Evolutionary conservation across 23 tunicate genomes (phyloP), one percentile per base, ranked within the genome.

Genomic region (Oikopleura vanhoeffeni): DNA sequence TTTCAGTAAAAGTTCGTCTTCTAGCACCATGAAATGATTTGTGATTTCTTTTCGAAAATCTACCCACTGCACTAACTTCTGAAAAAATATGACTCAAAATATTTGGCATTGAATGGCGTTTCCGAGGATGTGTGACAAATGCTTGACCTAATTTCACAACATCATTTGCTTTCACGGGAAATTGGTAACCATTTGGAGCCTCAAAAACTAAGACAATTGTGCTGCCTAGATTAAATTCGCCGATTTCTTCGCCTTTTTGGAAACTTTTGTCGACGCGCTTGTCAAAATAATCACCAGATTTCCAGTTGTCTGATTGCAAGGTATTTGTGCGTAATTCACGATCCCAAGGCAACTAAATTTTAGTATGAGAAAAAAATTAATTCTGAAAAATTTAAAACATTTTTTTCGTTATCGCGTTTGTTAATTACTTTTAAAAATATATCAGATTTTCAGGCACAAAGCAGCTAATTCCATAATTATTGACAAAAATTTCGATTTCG

Each of bases 271-370:
- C 27, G 35, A 18, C 3, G 2, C 30, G 27, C 32, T n/a, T 18
- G 79, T 71, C 79, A 34, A 13, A 13, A 34, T 71, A 71, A 2
- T 71, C 35, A 13, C 32, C 32, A 2, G 27, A 18, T 71, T 18
- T 32, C 3, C 35, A 2, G 32, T 71, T n/a, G 79, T 18, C 27
- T 2, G 79, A 71, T 49, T 49, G 8, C 13, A 49, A 49, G 3
- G 27, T 30, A n/a, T 71, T 71, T n/a, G 79, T 71, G 27, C 30
- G 27, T 34, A 71, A n/a, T 32, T 71, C 79, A 18, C 3, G 38
- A 71, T 71, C 79, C 79, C 89, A 86, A 41, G 84, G 91, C 91
- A 4, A 85, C 85, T 84, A 88, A 91, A 58, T 90, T 84, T 1
- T 84, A 88, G 24, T 8, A 49, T 49, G 13, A 49, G 24, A 8